phyloP scores from a whole-genome alignment of 2,113 vertebrate species.

The Pedionomus torquatus region DNA sequence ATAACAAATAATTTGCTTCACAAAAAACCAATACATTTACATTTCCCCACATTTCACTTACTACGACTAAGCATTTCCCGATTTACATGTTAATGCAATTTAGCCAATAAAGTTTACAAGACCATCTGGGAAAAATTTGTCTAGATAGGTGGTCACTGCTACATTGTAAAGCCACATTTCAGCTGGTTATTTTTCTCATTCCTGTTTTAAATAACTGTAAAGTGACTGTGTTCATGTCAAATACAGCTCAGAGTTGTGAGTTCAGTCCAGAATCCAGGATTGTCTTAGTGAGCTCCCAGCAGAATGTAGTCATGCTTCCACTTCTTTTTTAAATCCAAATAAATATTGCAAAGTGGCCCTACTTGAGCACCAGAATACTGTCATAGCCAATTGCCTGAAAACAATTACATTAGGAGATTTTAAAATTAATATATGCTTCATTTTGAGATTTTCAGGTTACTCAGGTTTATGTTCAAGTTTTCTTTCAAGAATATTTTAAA shows the following conservation, averaged over 20 bases:
- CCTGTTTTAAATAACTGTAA: neutral
- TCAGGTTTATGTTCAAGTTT: neutral
- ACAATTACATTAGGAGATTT: fast-evolving
- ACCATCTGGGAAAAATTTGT: neutral
- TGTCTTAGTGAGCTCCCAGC: neutral
- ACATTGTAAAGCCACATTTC: neutral
- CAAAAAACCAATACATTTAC: neutral
- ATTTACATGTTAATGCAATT: neutral
- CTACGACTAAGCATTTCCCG: neutral
- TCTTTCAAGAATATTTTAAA: neutral
- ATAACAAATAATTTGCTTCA: neutral
- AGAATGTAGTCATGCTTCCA: neutral
- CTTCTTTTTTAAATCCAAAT: neutral
- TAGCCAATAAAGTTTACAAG: neutral
- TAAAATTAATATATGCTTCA: neutral
- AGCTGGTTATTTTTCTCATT: neutral
- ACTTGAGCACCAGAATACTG: neutral
- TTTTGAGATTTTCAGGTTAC: neutral
- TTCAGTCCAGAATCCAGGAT: neutral
- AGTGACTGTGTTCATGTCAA: neutral
- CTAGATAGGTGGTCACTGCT: neutral
- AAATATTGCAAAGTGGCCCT: neutral
- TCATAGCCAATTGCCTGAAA: neutral
- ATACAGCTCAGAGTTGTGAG: neutral
- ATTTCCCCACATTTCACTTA: neutral